A percentile compares a stretch with the other conserved stretches of the same genome.
Evolutionary conservation across 2,797 vertebrate genomes (phyloP).

Genomic region (Furcifer pardalis): DNA sequence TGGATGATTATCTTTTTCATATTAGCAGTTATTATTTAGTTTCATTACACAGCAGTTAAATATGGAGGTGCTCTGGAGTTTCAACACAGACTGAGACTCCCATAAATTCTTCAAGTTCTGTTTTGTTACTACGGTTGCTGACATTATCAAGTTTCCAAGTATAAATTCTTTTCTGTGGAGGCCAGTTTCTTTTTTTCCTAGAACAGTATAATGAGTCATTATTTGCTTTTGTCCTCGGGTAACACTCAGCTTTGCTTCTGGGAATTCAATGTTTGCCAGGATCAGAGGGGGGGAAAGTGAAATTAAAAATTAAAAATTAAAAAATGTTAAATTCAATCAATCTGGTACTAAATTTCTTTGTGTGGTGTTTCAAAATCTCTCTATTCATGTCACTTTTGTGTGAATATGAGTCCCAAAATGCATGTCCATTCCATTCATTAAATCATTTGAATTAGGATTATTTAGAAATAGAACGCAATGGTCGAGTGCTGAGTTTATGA

Average conservation of each 20-base stretch:
- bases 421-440: no score
- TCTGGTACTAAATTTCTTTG: constrained; percentile 34
- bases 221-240: constrained; percentile 64
- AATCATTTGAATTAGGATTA: no score
- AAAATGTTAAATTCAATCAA: constrained; percentile 40
- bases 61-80: constrained; percentile 25
- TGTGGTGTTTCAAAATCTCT: not conserved
- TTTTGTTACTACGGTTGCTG: constrained; percentile 66
- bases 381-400: constrained; percentile 18
- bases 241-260: constrained; percentile 56
- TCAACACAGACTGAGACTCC: constrained; percentile 19
- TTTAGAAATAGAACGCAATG: no score
- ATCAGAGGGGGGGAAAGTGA: constrained; percentile 11
- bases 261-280: constrained; percentile 43
- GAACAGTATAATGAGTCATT: constrained; percentile 69
- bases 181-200: constrained; percentile 62
- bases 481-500: no score
- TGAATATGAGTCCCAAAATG: not conserved
- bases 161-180: constrained; percentile 68
- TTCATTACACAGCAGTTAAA: not conserved
- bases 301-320: no score
- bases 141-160: constrained; percentile 78
- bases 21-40: no score
- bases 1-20: not conserved
- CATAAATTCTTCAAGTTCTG: constrained; percentile 72